Conservation (phyloP, 1,140 invertebrate species). For the Portunus trituberculatus region DNA sequence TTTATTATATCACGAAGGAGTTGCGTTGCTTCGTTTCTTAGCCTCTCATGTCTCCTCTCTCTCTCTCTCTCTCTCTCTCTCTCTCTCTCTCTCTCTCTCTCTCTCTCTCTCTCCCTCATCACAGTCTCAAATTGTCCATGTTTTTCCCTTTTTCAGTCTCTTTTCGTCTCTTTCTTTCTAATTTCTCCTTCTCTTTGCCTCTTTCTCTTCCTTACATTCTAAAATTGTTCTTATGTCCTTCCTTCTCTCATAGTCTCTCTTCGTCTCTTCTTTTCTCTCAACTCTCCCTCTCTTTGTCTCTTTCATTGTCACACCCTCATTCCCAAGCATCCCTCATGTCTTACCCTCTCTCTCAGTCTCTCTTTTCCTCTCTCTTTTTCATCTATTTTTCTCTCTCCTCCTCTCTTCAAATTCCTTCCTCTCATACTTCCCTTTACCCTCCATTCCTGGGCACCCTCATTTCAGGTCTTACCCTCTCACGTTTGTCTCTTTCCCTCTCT, state of each 20-base stretch:
- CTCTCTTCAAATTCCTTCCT: not conserved
- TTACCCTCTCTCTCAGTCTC: too few relatives aligned
- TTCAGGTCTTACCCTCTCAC: too few relatives aligned
- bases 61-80: not conserved
- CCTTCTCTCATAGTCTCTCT: not conserved
- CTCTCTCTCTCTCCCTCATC: not conserved
- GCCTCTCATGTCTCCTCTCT: not conserved
- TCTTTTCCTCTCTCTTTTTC: not conserved
- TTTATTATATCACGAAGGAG: too few relatives aligned
- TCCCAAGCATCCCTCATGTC: not conserved
- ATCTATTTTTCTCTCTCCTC: not conserved
- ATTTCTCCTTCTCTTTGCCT: not conserved
- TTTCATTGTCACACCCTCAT: not conserved
- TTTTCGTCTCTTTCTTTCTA: not conserved
- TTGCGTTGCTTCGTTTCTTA: not conserved
- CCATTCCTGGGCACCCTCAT: not conserved
- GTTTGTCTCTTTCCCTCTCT: not conserved
- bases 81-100: too few relatives aligned
- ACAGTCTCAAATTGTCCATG: not conserved
- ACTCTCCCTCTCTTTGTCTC: constrained; percentile 8
- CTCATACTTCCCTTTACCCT: not conserved
- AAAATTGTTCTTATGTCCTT: not conserved
- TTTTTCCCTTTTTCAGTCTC: not conserved
- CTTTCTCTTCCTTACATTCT: not conserved
- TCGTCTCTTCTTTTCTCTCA: not conserved